Conservation (phyloP, 2,797 vertebrate species). For the Heterohyrax brucei region DNA sequence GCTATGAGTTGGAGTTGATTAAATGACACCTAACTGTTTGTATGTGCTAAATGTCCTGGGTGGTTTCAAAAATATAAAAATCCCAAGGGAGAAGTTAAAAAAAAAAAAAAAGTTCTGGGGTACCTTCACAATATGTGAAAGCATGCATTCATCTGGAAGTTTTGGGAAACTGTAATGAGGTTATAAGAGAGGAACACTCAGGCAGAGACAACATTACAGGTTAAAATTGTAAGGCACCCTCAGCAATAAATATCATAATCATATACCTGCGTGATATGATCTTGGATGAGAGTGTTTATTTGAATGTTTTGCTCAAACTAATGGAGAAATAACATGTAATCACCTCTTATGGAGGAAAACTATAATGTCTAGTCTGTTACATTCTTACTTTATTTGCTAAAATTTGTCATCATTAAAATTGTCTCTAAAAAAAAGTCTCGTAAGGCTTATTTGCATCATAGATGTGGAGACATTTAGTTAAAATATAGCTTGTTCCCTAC, state of each 20-base stretch:
- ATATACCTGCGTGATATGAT: not conserved
- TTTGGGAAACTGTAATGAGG: not conserved
- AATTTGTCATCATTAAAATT: constrained; percentile 1
- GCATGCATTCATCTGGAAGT: not conserved
- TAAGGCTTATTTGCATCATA: not conserved
- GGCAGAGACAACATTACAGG: not conserved
- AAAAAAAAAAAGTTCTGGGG: not conserved
- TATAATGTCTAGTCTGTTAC: constrained; percentile 15
- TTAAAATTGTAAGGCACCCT: not conserved
- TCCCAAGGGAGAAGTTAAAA: not conserved
- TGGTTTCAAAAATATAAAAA: not conserved
- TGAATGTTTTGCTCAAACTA: constrained; percentile 16
- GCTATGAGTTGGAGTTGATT: not conserved
- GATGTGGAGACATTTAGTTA: not conserved
- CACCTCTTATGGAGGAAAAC: not conserved
- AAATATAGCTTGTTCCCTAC: not conserved
- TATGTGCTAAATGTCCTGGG: not conserved
- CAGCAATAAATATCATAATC: not conserved
- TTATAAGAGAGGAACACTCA: not conserved
- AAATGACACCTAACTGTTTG: not conserved
- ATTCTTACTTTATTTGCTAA: constrained; percentile 38
- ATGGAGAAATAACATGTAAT: constrained; percentile 5
- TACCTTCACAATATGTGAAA: not conserved
- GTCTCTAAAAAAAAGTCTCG: not conserved
- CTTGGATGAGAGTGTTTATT: constrained; percentile 35